Evolutionary conservation across 2,113 vertebrate genomes (phyloP).

Genomic region (Mormoops blainvillei): DNA sequence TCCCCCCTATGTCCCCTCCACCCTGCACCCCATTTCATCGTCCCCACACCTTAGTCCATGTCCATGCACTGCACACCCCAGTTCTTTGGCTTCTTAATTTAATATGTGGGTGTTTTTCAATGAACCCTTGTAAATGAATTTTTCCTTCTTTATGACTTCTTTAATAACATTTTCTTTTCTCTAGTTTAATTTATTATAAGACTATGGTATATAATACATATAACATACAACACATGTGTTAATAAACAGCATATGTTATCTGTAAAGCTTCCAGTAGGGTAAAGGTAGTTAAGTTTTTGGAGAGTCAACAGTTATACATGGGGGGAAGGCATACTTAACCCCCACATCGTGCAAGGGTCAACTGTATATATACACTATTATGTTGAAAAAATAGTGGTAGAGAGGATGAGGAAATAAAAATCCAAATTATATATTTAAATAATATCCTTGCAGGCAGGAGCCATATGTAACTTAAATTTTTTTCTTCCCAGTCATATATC

Average conservation of each 20-base stretch:
- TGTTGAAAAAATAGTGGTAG: not conserved
- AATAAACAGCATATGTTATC: not conserved
- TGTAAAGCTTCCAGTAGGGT: not conserved
- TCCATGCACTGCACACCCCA: no score
- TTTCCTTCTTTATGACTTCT: not conserved
- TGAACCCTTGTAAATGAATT: not conserved
- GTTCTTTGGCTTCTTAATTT: no score
- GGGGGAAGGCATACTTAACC: no score
- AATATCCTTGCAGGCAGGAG: not conserved
- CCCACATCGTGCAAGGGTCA: not conserved
- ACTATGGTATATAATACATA: no score
- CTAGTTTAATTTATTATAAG: not conserved
- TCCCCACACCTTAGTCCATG: no score
- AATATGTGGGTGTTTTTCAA: not conserved
- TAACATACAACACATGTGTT: not conserved
- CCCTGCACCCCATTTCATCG: no score
- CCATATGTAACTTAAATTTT: not conserved
- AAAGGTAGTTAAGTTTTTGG: not conserved
- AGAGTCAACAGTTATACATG: not conserved
- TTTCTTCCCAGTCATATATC: not conserved
- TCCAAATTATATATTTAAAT: not conserved
- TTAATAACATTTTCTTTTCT: not conserved
- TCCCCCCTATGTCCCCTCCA: no score
- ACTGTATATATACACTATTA: not conserved
- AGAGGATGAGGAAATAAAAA: not conserved